These are phyloP conservation scores for Acanthaster planci DNA, from an alignment of 35 echinoderm and acorn worm species.

Conservation along the genomic window DNA sequence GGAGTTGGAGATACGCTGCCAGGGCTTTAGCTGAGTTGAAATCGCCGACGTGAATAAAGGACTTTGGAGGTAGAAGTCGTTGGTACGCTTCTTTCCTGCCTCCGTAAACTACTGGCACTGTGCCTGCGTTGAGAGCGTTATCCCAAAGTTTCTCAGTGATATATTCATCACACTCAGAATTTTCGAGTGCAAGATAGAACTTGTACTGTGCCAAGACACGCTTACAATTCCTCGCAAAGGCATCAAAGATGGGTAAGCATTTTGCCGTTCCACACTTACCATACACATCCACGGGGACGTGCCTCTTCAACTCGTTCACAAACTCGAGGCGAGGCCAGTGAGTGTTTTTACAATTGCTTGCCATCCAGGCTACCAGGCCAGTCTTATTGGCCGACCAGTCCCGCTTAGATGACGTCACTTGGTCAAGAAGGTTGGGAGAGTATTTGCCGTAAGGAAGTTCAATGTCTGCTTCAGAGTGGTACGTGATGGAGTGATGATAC, in stretches of 20 bases:
- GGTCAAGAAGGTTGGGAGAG: slow-evolving; percentile 24
- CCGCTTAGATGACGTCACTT: background rate
- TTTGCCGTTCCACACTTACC: slow-evolving; percentile 76
- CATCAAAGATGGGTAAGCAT: slow-evolving; percentile 70
- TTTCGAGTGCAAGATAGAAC: slow-evolving; percentile 84
- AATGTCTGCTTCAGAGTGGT: slow-evolving; percentile 65
- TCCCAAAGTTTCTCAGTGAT: slow-evolving; percentile 86
- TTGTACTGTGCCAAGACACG: slow-evolving; percentile 57
- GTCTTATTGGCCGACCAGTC: slow-evolving; percentile 75
- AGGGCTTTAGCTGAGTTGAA: slow-evolving; percentile 60
- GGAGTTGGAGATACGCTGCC: slow-evolving; percentile 63
- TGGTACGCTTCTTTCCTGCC: slow-evolving; percentile 67
- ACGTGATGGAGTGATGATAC: slow-evolving; percentile 76
- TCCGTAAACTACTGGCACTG: slow-evolving; percentile 86
- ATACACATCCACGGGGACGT: slow-evolving; percentile 70
- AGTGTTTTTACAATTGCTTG: slow-evolving; percentile 77
- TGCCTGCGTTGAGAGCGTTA: slow-evolving; percentile 57
- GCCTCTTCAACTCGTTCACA: slow-evolving; percentile 63
- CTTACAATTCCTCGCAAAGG: slow-evolving; percentile 66
- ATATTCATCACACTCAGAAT: slow-evolving; percentile 90
- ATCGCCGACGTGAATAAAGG: slow-evolving; percentile 87
- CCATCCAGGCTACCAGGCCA: slow-evolving; percentile 76
- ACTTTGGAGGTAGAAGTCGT: slow-evolving; percentile 68
- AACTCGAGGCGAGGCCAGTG: slow-evolving; percentile 79
- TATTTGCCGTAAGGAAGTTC: slow-evolving; percentile 76